Evolutionary conservation across 1,140 invertebrate genomes (phyloP).

Genomic region (Cyrtorhinus lividipennis): DNA sequence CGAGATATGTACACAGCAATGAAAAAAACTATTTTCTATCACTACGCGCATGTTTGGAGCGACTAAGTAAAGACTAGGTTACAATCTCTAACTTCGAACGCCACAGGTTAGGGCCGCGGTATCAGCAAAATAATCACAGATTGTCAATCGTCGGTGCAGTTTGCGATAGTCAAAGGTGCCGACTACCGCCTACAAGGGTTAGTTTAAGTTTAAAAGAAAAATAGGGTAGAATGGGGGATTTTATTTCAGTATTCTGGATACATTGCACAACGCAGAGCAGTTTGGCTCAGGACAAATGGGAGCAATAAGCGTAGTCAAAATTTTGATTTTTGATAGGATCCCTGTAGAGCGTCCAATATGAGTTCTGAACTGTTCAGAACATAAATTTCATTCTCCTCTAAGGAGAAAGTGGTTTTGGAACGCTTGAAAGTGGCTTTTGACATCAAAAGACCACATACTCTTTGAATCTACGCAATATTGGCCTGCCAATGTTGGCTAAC

Average conservation of each 20-base stretch:
- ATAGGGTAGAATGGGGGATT: neutral
- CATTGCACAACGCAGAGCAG: neutral
- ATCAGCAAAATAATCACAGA: neutral
- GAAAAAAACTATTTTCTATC: neutral
- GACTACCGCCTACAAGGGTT: no score
- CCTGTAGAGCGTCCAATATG: no score
- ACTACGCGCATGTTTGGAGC: no score
- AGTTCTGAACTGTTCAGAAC: no score
- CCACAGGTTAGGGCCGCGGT: neutral
- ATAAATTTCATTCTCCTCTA: no score
- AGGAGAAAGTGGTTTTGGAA: no score
- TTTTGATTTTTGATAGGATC: neutral
- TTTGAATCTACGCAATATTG: no score
- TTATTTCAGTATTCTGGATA: neutral
- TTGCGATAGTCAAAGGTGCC: no score
- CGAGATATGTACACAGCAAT: neutral
- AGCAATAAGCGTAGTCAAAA: neutral
- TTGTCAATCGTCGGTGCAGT: neutral
- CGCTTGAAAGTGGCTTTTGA: no score
- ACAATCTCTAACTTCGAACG: neutral
- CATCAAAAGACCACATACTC: no score
- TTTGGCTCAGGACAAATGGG: neutral
- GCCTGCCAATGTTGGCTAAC: no score
- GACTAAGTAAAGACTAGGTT: no score
- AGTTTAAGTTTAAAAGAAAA: neutral